phyloP scores from a whole-genome alignment of 30 jellyfish, hydroid and myxozoan genomes.

The Aurelia sp. region DNA sequence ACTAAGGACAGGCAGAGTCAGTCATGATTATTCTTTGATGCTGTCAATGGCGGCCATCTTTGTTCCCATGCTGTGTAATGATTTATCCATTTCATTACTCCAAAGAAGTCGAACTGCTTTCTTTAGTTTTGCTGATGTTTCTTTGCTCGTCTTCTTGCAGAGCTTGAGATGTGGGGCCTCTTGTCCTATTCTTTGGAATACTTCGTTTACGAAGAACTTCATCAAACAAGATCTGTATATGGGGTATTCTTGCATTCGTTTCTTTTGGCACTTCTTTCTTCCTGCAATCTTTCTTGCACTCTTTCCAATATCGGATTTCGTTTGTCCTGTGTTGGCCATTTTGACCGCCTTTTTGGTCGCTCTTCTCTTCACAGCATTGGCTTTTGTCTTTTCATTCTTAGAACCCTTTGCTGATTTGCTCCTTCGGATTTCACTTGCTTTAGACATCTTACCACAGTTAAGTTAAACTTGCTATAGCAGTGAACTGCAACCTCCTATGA shows the following conservation, averaged over 20 bases:
- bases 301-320: slow-evolving; percentile 24
- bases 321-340: too few relatives aligned
- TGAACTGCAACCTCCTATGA: too few relatives aligned
- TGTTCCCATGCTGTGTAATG: slow-evolving; percentile 88
- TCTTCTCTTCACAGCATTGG: too few relatives aligned
- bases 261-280: slow-evolving; percentile 35
- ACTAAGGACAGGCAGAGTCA: too few relatives aligned
- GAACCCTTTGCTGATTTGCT: too few relatives aligned
- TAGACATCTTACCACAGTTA: too few relatives aligned
- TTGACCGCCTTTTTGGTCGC: too few relatives aligned
- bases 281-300: slow-evolving; percentile 34
- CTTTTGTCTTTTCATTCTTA: too few relatives aligned
- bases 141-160: slow-evolving; percentile 70
- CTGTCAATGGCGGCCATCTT: slow-evolving; percentile 89
- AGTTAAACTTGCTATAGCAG: too few relatives aligned
- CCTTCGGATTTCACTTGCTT: too few relatives aligned
- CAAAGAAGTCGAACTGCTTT: slow-evolving; percentile 79
- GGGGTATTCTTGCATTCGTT: slow-evolving; percentile 47
- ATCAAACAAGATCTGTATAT: slow-evolving; percentile 67
- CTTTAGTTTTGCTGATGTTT: slow-evolving; percentile 75
- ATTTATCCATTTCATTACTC: slow-evolving; percentile 90
- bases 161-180: slow-evolving; percentile 83
- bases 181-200: slow-evolving; percentile 82
- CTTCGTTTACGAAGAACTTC: slow-evolving; percentile 80
- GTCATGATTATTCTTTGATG: background rate